Percentiles rank a stretch among this genome's conserved stretches.
Conservation (phyloP, 2,797 vertebrate genomes). For the Chelmon rostratus region DNA sequence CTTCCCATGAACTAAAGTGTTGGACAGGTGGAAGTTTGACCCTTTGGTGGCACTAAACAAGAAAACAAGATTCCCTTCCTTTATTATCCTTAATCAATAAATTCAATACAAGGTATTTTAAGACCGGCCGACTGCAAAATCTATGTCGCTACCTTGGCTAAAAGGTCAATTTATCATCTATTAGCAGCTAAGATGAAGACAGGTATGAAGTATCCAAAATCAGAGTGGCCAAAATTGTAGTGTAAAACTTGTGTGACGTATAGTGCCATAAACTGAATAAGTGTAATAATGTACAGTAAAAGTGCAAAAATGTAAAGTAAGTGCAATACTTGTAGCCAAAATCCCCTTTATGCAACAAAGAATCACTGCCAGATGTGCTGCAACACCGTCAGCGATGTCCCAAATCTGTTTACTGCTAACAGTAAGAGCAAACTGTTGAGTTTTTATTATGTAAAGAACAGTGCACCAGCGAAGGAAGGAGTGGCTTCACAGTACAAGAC, state of each 20-base stretch:
- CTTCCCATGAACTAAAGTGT: too few species aligned
- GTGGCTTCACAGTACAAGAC: conserved; percentile 32
- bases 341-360: background rate
- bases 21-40: background rate
- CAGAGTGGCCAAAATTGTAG: background rate
- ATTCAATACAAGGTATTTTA: background rate
- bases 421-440: conserved; percentile 8
- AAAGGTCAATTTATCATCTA: background rate
- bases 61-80: background rate
- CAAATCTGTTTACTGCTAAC: background rate
- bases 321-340: background rate
- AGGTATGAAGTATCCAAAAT: background rate
- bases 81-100: background rate
- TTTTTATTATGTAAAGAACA: conserved; percentile 32
- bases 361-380: background rate
- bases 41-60: background rate
- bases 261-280: background rate
- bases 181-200: background rate
- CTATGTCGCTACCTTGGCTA: background rate
- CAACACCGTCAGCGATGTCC: conserved; percentile 1
- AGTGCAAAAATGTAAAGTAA: background rate
- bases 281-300: background rate
- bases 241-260: background rate
- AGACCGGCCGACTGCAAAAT: background rate
- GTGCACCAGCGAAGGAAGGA: conserved; percentile 16